Base-by-base conservation (phyloP, 2,113 vertebrate species). In the Chunga burmeisteri region DNA sequence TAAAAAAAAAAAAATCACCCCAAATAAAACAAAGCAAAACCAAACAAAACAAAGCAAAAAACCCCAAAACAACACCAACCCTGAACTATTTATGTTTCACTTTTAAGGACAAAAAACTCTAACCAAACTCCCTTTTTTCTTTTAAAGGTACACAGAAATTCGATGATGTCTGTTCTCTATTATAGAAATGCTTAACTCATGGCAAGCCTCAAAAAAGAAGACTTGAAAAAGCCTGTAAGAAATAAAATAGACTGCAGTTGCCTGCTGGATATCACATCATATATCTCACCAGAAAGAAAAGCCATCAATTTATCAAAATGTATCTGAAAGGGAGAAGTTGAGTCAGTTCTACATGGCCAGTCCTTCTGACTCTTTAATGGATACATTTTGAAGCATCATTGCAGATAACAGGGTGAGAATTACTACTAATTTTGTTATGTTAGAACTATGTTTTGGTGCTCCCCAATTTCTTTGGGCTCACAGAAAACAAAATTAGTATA, bases 111-210 rank as follows among this genome's bases (percentile, higher is more conserved):
- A 91, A 93, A 96, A 93, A 67, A 74, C 78, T 95, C 84, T 97
- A 93, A 96, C n/a, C 67, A 95, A 96, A 94, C 73, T 96, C 47
- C 52, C 63, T 88, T 89, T 96, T 97, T 90, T 86, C 77, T 95
- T 93, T 91, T 36, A 78, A 97, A 98, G 96, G 95, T 99, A 99
- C 99, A 99, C 99, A 99, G 99, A 99, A 99, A 99, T 99, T 99
- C 98, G 95, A 99, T 99, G 99, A 99, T 99, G 99, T 99, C 99
- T 99, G 99, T 99, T 99, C 99, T 99, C 99, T 99, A 99, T 99
- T 99, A 99, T 97, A 98, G 96, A 99, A 98, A 99, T 98, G 98
- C 98, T 99, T 99, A 98, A 99, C 98, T 98, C 98, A 99, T 98
- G 98, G 98, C 98, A 99, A 99, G 98, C 98, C 98, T 99, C 97